Evolutionary conservation across 2,113 vertebrate species (phyloP), one percentile per base, ranked within the genome.

Genomic region (Petrocephalus microphthalmus): DNA sequence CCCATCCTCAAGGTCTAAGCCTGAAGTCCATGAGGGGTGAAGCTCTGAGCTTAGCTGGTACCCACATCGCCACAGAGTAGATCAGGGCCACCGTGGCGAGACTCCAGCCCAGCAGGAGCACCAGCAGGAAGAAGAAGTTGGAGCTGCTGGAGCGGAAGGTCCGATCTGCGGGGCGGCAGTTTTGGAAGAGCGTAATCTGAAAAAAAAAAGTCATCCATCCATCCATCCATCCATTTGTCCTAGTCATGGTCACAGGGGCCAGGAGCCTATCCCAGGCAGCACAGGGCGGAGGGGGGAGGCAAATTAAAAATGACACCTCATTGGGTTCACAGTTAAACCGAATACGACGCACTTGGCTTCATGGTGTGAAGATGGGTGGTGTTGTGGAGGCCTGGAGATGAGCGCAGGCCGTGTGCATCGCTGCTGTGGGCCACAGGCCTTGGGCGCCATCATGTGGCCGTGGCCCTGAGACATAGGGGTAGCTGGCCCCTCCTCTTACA

Each of bases 141-240:
- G 94, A 96, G 53, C 93, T 94, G 88, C 96, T 97, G 87, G 97
- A 96, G 5, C 97, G 96, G 88, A 98, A 97, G 0, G 96, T 97
- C 91, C 91, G 96, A 22, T 93, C 87, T 0, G 97, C 96, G 0
- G 97, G 97, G 0, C 95, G 96, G 90, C 96, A 98, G 90, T 96
- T 97, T 74, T 92, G 54, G 87, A 97, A 97, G 84, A 98, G 95
- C 0, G 95, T 95, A 29, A 95, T 67, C 97, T 98, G 91, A 2
- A 19, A n/a, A 51, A 57, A 5, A 85, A n/a, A 4, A 5, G 57
- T 64, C n/a, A 67, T 67, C 10, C 25, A 67, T 29, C 25, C 60
- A 67, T 29, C 60, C 60, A 67, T 29, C 25, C 60, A 67, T 29
- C 60, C 60, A 67, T 67, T 29, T 29, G 4, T 1, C 8, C n/a